Percentiles rank a stretch among this genome's conserved stretches.
These are phyloP conservation scores for Mythimna loreyi DNA, from an alignment of 2,888 invertebrate genomes.

Conservation along the genomic window DNA sequence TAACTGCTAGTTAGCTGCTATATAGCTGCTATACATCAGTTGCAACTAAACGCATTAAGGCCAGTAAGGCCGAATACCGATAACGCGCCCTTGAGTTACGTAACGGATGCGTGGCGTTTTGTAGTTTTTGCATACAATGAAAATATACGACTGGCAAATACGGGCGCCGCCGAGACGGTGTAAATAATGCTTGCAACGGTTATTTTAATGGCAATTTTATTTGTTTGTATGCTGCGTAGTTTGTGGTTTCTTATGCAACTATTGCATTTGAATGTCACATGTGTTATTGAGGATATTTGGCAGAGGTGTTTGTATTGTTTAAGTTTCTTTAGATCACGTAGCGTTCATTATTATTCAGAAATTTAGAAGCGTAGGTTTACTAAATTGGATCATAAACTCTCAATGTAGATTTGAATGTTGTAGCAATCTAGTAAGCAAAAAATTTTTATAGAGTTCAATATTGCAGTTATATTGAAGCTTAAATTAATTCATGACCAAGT, in stretches of 20 bases:
- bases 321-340: neutral
- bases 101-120: constrained; percentile 42
- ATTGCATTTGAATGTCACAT: constrained; percentile 10
- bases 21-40: constrained; percentile 5
- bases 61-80: constrained; percentile 37
- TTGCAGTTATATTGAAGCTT: neutral
- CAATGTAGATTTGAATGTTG: neutral
- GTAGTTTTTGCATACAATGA: constrained; percentile 55
- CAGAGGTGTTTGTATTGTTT: neutral
- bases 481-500: too few species aligned
- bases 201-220: constrained; percentile 30
- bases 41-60: constrained; percentile 51
- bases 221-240: constrained; percentile 26
- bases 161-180: constrained; percentile 19
- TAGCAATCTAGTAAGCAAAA: neutral
- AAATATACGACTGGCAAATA: constrained; percentile 40
- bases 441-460: too few species aligned
- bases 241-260: constrained; percentile 16
- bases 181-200: constrained; percentile 20
- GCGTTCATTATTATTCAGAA: neutral
- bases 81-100: constrained; percentile 55
- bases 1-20: neutral
- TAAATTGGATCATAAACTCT: neutral
- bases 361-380: neutral
- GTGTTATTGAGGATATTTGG: constrained; percentile 18